Percentiles rank a stretch among this genome's conserved stretches.
phyloP scores from a whole-genome alignment of 2,113 vertebrate genomes.

The Nanorana parkeri region DNA sequence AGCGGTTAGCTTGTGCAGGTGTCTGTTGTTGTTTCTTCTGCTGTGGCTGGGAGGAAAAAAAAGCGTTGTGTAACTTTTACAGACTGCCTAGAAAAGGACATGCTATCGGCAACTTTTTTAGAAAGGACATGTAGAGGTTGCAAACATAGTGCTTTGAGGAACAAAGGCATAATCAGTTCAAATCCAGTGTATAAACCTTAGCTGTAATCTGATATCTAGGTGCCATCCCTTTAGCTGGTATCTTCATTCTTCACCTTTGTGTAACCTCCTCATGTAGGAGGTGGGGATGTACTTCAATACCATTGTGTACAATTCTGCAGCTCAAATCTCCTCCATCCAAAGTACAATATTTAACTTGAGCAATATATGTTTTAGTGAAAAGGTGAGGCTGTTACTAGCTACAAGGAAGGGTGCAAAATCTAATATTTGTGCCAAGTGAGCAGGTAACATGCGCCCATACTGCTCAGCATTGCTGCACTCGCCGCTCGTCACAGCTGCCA shows the following conservation, averaged over 20 bases:
- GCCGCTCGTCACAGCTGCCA: no score
- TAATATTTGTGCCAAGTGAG: no score
- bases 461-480: no score
- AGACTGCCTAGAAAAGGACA: background rate
- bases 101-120: background rate
- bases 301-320: background rate
- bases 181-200: background rate
- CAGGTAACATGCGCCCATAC: no score
- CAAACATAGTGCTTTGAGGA: background rate
- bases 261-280: background rate
- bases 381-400: no score
- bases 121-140: background rate
- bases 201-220: slow-evolving; percentile 27
- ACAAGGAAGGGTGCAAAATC: no score
- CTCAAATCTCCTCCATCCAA: slow-evolving; percentile 14
- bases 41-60: slow-evolving; percentile 3
- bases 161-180: background rate
- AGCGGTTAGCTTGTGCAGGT: slow-evolving; percentile 25
- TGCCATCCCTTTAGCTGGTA: slow-evolving; percentile 4
- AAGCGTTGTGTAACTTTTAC: slow-evolving; percentile 8
- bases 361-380: no score
- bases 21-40: slow-evolving; percentile 34
- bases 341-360: slow-evolving; percentile 12
- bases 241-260: slow-evolving; percentile 43
- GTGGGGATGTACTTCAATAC: slow-evolving; percentile 3